These are phyloP conservation scores for Spilarctia lutea DNA, from an alignment of 2,888 invertebrate species.

Conservation along the genomic window DNA sequence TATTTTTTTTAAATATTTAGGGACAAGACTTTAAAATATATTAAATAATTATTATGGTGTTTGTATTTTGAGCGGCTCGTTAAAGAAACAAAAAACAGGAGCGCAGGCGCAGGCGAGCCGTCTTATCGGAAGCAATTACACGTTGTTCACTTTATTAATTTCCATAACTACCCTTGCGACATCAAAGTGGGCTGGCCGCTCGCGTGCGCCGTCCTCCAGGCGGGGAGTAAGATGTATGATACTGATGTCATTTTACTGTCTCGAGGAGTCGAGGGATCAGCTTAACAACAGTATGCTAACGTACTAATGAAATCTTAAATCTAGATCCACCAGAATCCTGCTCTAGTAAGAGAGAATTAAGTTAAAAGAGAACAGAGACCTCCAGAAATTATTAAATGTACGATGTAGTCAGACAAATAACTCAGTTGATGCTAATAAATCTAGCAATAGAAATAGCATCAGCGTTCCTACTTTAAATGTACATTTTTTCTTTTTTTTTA, in stretches of 20 bases:
- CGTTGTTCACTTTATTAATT: conserved; percentile 84
- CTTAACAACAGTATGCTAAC: background rate
- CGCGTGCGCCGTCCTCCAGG: conserved; percentile 60
- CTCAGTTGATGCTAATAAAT: background rate
- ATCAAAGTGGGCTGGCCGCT: conserved; percentile 79
- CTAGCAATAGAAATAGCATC: background rate
- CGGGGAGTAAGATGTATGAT: conserved; percentile 53
- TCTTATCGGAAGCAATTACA: conserved; percentile 86
- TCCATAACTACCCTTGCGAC: conserved; percentile 84
- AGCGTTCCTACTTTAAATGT: background rate
- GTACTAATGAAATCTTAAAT: too few species aligned
- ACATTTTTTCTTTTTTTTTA: background rate
- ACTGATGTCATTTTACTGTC: background rate
- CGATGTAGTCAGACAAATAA: too few species aligned
- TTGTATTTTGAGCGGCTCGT: conserved; percentile 66
- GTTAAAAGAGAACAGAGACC: background rate
- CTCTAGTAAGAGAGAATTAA: background rate
- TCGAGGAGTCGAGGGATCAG: background rate
- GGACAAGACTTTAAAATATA: background rate
- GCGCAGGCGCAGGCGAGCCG: conserved; percentile 61
- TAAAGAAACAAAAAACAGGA: conserved; percentile 62
- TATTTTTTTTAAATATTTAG: background rate
- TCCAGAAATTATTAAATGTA: too few species aligned
- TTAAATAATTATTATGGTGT: conserved; percentile 55
- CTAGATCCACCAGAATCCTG: background rate